A percentile compares a stretch with the other conserved stretches of the same genome.
These are phyloP conservation scores for Craterocephalus amniculus DNA, from an alignment of 2,797 vertebrate genomes.

Conservation along the genomic window DNA sequence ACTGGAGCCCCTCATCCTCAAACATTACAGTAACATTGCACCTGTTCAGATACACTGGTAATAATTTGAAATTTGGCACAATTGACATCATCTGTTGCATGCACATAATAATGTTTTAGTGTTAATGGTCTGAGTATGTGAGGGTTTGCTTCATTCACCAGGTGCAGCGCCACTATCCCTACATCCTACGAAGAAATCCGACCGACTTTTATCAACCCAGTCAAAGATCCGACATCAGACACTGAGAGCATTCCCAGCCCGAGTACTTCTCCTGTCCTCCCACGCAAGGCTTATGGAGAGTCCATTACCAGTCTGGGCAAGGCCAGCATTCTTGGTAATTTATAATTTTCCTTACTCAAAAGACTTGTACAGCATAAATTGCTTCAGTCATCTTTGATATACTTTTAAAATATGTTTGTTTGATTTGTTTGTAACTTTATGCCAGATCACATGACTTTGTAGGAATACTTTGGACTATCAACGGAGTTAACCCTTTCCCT, in stretches of 20 bases:
- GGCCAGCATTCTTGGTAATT: constrained; percentile 91
- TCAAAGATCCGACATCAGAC: constrained; percentile 89
- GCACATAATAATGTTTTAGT: not conserved
- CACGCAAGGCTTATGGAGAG: constrained; percentile 92
- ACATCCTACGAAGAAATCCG: constrained; percentile 91
- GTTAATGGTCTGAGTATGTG: not conserved
- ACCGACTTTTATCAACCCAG: constrained; percentile 90
- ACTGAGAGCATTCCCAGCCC: constrained; percentile 91
- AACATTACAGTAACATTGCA: constrained; percentile 96
- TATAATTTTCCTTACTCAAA: not conserved
- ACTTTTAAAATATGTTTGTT: not conserved
- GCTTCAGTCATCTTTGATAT: not conserved
- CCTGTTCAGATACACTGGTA: constrained; percentile 98
- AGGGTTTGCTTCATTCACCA: constrained; percentile 40
- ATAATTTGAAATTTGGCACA: constrained; percentile 28
- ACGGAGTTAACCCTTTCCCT: not conserved
- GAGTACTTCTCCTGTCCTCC: constrained; percentile 91
- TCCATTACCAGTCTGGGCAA: constrained; percentile 98
- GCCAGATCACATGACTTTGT: not conserved
- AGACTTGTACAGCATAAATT: not conserved
- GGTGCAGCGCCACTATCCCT: constrained; percentile 90
- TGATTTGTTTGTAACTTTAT: not conserved
- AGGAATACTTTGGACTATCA: not conserved
- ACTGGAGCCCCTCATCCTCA: constrained; percentile 95
- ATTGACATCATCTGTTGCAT: not conserved